These are phyloP conservation scores for Seriola dumerili DNA, from an alignment of 2,113 vertebrate species.

Conservation along the genomic window DNA sequence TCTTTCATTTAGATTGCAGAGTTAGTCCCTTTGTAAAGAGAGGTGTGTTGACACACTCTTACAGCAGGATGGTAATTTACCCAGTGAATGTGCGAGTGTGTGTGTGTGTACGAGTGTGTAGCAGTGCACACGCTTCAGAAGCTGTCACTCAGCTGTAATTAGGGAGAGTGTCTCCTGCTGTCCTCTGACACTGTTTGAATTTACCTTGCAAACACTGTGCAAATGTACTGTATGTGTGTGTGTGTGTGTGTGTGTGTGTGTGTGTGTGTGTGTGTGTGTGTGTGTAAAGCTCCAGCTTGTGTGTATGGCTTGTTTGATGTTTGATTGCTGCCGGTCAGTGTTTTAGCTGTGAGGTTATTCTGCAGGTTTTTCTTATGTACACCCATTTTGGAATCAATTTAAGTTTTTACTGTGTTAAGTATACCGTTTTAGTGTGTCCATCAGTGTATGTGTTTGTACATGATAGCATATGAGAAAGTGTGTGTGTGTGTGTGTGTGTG, in stretches of 20 bases:
- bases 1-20: slow-evolving; percentile 71
- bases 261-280: not conserved
- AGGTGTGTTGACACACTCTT: slow-evolving; percentile 72
- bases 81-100: slow-evolving; percentile 28
- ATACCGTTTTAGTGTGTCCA: slow-evolving; percentile 14
- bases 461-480: not conserved
- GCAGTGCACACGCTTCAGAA: slow-evolving; percentile 46
- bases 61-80: slow-evolving; percentile 56
- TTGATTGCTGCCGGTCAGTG: slow-evolving; percentile 16
- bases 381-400: slow-evolving; percentile 21
- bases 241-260: not conserved
- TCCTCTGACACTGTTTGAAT: slow-evolving; percentile 63
- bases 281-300: slow-evolving; percentile 16
- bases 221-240: slow-evolving; percentile 34
- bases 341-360: slow-evolving; percentile 23
- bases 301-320: slow-evolving; percentile 54
- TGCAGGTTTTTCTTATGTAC: slow-evolving; percentile 11
- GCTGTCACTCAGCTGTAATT: slow-evolving; percentile 75
- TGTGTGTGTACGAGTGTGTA: slow-evolving; percentile 28
- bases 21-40: slow-evolving; percentile 71
- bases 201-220: slow-evolving; percentile 64
- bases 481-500: slow-evolving; percentile 31
- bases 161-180: slow-evolving; percentile 60
- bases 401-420: slow-evolving; percentile 9
- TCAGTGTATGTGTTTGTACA: slow-evolving; percentile 25